Evolutionary conservation across 2,113 vertebrate genomes (phyloP).

Genomic region (Falco punctatus): DNA sequence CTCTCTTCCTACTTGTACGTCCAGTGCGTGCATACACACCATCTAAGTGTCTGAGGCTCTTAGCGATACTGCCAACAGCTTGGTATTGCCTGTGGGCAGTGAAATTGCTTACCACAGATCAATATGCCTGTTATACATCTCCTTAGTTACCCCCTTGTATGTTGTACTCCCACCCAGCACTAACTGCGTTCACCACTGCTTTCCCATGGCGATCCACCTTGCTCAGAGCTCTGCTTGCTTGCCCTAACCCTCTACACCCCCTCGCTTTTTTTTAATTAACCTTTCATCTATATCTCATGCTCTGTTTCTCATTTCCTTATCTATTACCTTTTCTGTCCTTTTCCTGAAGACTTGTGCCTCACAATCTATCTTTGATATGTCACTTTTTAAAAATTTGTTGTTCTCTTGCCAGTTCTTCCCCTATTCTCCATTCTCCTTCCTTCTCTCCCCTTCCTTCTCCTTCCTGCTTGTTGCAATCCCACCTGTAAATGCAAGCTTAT

Average conservation of each 20-base stretch:
- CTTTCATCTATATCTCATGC: background rate
- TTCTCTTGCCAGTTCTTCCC: background rate
- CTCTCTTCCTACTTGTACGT: background rate
- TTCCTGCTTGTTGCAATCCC: background rate
- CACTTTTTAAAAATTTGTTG: background rate
- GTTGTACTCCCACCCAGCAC: background rate
- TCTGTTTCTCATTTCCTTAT: background rate
- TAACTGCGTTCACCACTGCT: background rate
- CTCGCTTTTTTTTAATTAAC: background rate
- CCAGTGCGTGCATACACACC: background rate
- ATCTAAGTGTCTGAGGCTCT: background rate
- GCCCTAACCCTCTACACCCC: background rate
- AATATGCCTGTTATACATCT: background rate
- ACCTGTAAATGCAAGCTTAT: background rate
- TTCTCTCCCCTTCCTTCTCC: background rate
- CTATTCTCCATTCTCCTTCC: background rate
- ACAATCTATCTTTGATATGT: background rate
- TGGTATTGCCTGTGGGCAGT: background rate
- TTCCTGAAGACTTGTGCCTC: background rate
- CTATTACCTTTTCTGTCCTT: background rate
- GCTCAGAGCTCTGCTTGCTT: background rate
- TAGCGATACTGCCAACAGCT: background rate
- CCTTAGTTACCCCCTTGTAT: background rate
- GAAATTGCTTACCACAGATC: background rate
- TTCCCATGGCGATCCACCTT: background rate